Evolutionary conservation across 2,113 vertebrate species (phyloP).

Genomic region (Pithys albifrons): DNA sequence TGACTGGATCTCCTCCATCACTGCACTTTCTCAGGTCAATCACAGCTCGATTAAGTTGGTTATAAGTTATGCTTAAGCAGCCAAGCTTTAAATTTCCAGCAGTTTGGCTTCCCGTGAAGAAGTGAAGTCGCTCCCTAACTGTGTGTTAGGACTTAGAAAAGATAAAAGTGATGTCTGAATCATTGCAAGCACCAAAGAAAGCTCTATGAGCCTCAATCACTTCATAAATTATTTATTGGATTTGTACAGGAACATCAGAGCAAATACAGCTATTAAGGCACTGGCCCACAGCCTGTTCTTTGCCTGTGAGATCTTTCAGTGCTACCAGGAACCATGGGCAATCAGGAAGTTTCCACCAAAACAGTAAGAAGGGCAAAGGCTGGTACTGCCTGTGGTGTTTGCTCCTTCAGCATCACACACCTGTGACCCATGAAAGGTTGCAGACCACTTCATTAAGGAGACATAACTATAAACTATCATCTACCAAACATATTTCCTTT

Average conservation of each 20-base stretch:
- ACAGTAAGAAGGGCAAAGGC: background rate
- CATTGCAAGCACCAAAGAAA: background rate
- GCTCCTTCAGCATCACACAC: accelerated
- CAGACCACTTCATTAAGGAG: background rate
- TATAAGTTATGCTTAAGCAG: background rate
- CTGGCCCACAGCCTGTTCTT: background rate
- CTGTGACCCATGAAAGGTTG: background rate
- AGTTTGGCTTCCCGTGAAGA: background rate
- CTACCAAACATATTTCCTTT: accelerated
- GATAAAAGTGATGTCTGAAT: background rate
- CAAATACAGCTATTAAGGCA: background rate
- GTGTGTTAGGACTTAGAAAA: background rate
- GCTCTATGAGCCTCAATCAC: background rate
- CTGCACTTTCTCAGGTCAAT: background rate
- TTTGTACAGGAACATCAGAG: background rate
- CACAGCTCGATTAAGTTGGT: background rate
- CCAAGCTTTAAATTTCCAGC: background rate
- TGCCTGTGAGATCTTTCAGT: background rate
- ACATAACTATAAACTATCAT: background rate
- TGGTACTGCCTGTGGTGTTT: background rate
- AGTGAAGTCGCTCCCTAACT: background rate
- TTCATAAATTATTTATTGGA: background rate
- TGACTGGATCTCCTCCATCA: background rate
- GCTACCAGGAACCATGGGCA: background rate
- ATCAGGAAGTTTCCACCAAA: background rate